Evolutionary conservation across 2,888 invertebrate species (phyloP).

Genomic region (Acanthoscelides obtectus): DNA sequence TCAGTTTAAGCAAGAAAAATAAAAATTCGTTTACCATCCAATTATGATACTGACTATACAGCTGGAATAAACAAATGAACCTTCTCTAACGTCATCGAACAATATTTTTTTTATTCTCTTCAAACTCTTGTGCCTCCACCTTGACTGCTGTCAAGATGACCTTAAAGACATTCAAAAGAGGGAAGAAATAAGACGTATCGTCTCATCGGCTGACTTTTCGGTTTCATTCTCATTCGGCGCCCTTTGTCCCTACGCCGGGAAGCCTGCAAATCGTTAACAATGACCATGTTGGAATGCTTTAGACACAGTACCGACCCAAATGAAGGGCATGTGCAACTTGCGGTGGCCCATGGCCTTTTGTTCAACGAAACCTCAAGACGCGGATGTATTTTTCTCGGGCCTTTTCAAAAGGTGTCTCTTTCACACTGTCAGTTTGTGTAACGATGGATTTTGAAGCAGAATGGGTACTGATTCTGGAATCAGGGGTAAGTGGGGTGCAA

Average conservation of each 20-base stretch:
- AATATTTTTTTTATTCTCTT: background rate
- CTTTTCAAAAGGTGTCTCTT: background rate
- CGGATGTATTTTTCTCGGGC: background rate
- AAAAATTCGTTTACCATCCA: too few relatives aligned
- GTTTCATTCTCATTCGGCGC: slow-evolving; percentile 5
- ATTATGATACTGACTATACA: background rate
- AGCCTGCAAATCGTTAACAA: slow-evolving; percentile 25
- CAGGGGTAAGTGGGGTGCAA: background rate
- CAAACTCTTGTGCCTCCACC: background rate
- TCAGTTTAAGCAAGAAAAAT: too few relatives aligned
- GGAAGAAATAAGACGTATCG: slow-evolving; percentile 17
- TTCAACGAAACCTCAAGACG: slow-evolving; percentile 1
- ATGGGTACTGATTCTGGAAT: background rate
- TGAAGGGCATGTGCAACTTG: slow-evolving; percentile 25
- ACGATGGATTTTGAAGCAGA: background rate
- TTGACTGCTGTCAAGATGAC: slow-evolving; percentile 2
- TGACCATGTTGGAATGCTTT: slow-evolving; percentile 22
- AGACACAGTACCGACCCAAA: slow-evolving; percentile 19
- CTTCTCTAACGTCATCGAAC: background rate
- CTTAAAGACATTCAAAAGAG: slow-evolving; percentile 15
- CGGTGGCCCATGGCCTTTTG: slow-evolving; percentile 1
- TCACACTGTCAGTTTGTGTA: background rate
- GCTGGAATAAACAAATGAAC: background rate
- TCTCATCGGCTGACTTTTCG: slow-evolving; percentile 13
- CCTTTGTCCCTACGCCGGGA: slow-evolving; percentile 12